Evolutionary conservation across 2,113 vertebrate species (phyloP), one percentile per base, ranked within the genome.

Genomic region (Cichladusa arquata): DNA sequence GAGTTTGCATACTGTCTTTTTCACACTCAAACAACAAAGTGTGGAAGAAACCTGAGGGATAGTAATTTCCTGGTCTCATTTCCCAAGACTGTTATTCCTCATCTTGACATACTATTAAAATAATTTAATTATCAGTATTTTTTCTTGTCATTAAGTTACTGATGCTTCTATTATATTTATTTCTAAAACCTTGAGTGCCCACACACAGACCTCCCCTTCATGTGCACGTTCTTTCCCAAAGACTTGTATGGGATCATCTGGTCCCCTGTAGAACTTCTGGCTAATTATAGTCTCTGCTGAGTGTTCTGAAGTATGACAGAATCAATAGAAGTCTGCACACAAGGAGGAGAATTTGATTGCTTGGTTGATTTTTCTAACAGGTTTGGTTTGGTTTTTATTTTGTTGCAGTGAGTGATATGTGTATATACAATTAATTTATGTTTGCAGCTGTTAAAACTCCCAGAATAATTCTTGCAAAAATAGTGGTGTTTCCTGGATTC

Each of bases 21-120:
- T 79, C 90, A 91, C 20, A 83, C 87, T 81, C 40, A 67, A 91
- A 94, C 74, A 94, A 61, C 95, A 85, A 84, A 78, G 53, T 64
- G 80, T 57, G 50, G 48, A 65, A 83, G 38, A 64, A 89, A 92
- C 93, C 81, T 47, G 80, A 92, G 72, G 93, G 86, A 66, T 90
- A 86, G 94, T 95, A 95, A 97, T 93, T 97, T 95, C 93, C 91
- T 81, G 73, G 18, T 88, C 84, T 96, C 61, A 58, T 95, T 97
- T 96, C 69, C 93, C 69, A 85, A 85, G 88, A 81, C 76, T 40
- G 60, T 96, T 96, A 97, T 97, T 96, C 92, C 88, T 98, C 96
- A 98, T 97, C 91, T 97, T 98, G 97, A 95, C 96, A 96, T 45
- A 47, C 90, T 93, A 97, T 93, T 97, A 96, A 96, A 97, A 92